A percentile compares a stretch with the other conserved stretches of the same genome.
phyloP scores from a whole-genome alignment of 1,140 invertebrate species.

The Leptestheria dahalacensis region DNA sequence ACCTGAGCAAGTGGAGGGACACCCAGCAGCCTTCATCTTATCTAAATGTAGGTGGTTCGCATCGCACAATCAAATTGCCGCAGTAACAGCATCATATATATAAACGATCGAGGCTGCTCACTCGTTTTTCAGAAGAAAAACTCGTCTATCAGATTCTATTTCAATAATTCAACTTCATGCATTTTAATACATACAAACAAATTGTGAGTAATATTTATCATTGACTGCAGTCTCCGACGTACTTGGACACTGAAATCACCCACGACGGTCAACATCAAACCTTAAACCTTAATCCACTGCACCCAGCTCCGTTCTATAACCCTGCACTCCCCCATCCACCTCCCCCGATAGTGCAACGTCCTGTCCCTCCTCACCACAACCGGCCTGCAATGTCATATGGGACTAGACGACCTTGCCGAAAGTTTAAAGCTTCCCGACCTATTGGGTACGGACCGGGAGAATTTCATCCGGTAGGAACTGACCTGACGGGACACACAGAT shows the following conservation, averaged over 20 bases:
- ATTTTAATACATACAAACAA: too few species aligned
- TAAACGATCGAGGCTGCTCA: too few species aligned
- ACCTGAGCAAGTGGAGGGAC: constrained; percentile 60
- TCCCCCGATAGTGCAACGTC: too few species aligned
- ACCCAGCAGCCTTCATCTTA: not conserved
- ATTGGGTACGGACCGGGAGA: not conserved
- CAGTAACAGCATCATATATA: too few species aligned
- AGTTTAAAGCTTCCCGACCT: not conserved
- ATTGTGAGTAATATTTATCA: too few species aligned
- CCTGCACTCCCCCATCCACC: not conserved
- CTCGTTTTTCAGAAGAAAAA: too few species aligned
- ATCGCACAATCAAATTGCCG: not conserved
- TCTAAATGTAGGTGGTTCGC: not conserved
- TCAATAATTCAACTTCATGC: too few species aligned
- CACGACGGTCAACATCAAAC: too few species aligned
- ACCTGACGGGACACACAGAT: not conserved
- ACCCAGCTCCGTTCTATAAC: not conserved
- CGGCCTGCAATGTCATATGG: not conserved
- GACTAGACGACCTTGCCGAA: not conserved
- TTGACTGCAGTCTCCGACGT: too few species aligned
- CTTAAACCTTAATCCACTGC: not conserved
- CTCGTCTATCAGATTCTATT: too few species aligned
- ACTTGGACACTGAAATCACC: too few species aligned
- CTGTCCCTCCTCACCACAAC: not conserved
- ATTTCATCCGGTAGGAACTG: not conserved